Percentiles rank a stretch among this genome's conserved stretches.
Evolutionary conservation across 2,797 vertebrate genomes (phyloP).

Genomic region (Halcyon smyrnensis): DNA sequence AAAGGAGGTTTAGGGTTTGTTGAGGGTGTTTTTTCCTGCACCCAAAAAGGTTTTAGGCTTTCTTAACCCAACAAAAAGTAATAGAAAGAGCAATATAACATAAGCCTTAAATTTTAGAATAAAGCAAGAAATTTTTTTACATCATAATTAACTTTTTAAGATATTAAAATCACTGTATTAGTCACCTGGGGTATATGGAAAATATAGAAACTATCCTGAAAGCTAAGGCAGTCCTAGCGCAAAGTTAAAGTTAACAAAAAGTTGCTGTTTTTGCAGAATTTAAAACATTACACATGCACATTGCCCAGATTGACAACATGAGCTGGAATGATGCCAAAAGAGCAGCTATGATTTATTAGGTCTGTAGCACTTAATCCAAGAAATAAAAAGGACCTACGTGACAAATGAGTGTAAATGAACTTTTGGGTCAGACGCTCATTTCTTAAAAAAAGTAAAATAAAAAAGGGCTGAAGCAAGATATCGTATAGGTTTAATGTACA

Average conservation of each 20-base stretch:
- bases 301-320: constrained; percentile 12
- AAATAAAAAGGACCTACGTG: constrained; percentile 55
- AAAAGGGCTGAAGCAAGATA: neutral
- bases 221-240: neutral
- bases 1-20: neutral
- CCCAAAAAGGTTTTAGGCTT: neutral
- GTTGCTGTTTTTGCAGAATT: constrained; percentile 39
- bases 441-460: constrained; percentile 22
- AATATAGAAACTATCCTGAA: neutral
- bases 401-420: constrained; percentile 37
- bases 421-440: constrained; percentile 35
- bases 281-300: neutral
- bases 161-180: neutral
- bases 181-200: neutral
- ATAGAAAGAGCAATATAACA: neutral
- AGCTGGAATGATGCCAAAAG: constrained; percentile 15
- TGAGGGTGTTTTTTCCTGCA: neutral
- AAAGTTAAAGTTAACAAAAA: constrained; percentile 4
- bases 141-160: neutral
- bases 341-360: constrained; percentile 55
- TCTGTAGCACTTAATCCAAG: constrained; percentile 60
- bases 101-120: neutral
- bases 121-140: neutral
- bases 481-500: neutral
- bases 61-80: neutral